Evolutionary conservation across 2,113 vertebrate genomes (phyloP).

Genomic region (Sphyrna mokarran): DNA sequence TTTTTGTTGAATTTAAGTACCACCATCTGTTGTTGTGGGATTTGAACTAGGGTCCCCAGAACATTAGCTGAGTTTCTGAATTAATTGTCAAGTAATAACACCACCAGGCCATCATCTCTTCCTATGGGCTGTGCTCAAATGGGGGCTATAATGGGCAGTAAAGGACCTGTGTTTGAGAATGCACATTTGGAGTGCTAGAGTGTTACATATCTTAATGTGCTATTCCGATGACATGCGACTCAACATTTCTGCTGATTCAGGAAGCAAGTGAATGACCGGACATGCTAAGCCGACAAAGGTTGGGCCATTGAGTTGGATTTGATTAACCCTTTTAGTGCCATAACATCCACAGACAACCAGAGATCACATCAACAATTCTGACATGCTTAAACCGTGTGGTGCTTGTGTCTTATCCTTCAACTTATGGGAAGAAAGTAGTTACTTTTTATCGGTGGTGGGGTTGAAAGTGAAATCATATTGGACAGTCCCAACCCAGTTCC

Average conservation of each 20-base stretch:
- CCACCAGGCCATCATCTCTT: too few species aligned
- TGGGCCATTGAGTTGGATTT: background rate
- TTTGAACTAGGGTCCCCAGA: too few species aligned
- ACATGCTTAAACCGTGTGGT: background rate
- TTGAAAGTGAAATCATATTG: background rate
- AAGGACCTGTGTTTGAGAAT: background rate
- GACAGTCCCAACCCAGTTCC: background rate
- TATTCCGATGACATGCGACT: background rate
- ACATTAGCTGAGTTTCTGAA: too few species aligned
- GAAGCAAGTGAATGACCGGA: too few species aligned
- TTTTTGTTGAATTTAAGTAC: too few species aligned
- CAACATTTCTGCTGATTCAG: background rate
- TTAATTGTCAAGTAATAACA: too few species aligned
- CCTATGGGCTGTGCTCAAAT: background rate
- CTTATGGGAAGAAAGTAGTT: background rate
- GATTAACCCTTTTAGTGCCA: background rate
- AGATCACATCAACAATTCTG: background rate
- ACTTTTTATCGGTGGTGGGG: background rate
- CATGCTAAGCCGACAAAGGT: background rate
- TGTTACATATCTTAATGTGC: background rate
- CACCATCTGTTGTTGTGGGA: too few species aligned
- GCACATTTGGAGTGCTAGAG: background rate
- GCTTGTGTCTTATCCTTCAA: background rate
- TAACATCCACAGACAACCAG: background rate
- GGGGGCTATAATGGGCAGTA: background rate